Evolutionary conservation across 2,888 invertebrate genomes (phyloP).

Genomic region (Prionchulus punctatus): DNA sequence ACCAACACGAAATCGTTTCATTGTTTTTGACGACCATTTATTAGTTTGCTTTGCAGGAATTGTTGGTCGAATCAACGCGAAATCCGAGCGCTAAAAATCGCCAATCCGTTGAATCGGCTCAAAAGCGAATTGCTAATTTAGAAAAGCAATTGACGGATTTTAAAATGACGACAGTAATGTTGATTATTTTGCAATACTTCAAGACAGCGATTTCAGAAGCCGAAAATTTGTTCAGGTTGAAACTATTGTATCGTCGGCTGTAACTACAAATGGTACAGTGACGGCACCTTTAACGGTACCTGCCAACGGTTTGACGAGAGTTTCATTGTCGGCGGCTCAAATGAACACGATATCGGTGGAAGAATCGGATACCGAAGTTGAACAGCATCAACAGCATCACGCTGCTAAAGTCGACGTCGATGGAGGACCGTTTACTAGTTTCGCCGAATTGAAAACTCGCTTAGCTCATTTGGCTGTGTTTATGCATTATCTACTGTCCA

Average conservation of each 20-base stretch:
- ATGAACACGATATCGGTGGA: constrained; percentile 11
- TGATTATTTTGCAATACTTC: too few species aligned
- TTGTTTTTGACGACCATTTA: too few species aligned
- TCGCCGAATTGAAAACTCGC: constrained; percentile 61
- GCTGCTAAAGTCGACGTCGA: too few species aligned
- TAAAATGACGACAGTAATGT: too few species aligned
- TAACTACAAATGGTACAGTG: too few species aligned
- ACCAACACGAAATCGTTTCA: too few species aligned
- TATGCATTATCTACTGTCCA: constrained; percentile 70
- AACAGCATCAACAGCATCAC: too few species aligned
- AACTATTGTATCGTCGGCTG: too few species aligned
- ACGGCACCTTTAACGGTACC: too few species aligned
- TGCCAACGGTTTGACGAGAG: too few species aligned
- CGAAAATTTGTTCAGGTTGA: too few species aligned
- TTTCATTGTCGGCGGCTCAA: constrained; percentile 14
- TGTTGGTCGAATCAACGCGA: background rate
- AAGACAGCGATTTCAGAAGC: too few species aligned
- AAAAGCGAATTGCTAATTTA: constrained; percentile 8
- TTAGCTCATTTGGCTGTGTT: constrained; percentile 84
- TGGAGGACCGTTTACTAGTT: constrained; percentile 71
- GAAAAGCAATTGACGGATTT: constrained; percentile 6
- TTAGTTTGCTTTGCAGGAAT: constrained; percentile 1
- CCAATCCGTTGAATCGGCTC: background rate
- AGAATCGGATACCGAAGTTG: constrained; percentile 1
- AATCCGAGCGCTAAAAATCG: background rate